A percentile compares a stretch with the other conserved stretches of the same genome.
These are phyloP conservation scores for Synanthedon myopaeformis DNA, from an alignment of 2,888 invertebrate genomes.

Conservation along the genomic window DNA sequence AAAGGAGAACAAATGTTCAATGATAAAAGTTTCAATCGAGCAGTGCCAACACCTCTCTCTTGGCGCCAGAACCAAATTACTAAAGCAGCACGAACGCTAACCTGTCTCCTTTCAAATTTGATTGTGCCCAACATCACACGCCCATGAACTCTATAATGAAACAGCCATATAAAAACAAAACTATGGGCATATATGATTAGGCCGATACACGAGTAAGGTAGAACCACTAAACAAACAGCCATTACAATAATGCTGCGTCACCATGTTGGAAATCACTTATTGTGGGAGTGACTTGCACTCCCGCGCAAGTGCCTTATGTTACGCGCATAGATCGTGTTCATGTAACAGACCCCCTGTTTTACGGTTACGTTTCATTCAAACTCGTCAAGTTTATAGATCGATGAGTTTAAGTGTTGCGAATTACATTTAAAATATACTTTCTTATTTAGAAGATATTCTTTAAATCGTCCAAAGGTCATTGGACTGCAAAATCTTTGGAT, in stretches of 20 bases:
- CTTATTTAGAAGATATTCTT: too few species aligned
- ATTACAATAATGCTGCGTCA: conserved; percentile 65
- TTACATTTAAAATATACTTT: too few species aligned
- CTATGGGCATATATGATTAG: conserved; percentile 70
- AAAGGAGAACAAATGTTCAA: conserved; percentile 20
- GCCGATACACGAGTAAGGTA: conserved; percentile 68
- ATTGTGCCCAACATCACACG: conserved; percentile 65
- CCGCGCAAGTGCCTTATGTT: conserved; percentile 45
- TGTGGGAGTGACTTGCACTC: conserved; percentile 64
- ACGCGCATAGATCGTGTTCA: conserved; percentile 21
- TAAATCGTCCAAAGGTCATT: too few species aligned
- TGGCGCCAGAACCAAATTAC: conserved; percentile 64
- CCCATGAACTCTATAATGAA: conserved; percentile 70
- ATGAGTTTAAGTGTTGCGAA: too few species aligned
- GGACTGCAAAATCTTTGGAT: too few species aligned
- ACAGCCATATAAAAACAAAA: conserved; percentile 66
- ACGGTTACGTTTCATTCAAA: conserved; percentile 14
- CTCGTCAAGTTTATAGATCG: background rate
- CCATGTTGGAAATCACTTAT: conserved; percentile 68
- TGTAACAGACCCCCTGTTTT: conserved; percentile 24
- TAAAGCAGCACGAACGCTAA: conserved; percentile 47
- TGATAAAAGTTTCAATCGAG: conserved; percentile 29
- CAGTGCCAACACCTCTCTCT: conserved; percentile 43
- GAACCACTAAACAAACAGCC: conserved; percentile 69
- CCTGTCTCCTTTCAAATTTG: conserved; percentile 68